Conservation (phyloP, 2,797 vertebrate species). For the Acropternis orthonyx region DNA sequence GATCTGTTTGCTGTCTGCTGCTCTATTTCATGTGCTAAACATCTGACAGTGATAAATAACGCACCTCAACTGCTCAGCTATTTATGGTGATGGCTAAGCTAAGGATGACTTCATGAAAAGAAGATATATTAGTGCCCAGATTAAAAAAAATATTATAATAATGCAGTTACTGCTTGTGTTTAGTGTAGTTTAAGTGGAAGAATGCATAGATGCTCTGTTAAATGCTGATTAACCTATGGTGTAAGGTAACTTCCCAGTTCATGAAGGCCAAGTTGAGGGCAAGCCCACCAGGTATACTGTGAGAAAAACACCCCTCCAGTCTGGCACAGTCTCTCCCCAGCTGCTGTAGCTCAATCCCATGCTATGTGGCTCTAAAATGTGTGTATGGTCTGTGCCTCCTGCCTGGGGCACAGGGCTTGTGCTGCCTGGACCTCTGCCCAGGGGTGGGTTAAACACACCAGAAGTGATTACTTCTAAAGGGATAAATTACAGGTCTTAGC, state of each 20-base stretch:
- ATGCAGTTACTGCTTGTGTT: not conserved
- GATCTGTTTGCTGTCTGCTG: not conserved
- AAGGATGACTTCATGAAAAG: not conserved
- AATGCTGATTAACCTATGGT: fast-evolving
- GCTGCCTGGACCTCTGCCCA: not conserved
- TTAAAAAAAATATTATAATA: not conserved
- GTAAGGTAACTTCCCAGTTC: not conserved
- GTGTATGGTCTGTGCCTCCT: fast-evolving
- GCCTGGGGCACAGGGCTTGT: fast-evolving
- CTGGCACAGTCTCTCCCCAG: not conserved
- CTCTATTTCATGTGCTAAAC: not conserved
- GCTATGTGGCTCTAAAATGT: not conserved
- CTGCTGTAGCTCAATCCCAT: not conserved
- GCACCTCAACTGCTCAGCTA: not conserved
- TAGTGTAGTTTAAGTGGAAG: not conserved
- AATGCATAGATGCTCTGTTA: not conserved
- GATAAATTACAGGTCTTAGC: not conserved
- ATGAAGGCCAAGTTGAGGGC: not conserved
- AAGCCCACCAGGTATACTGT: not conserved
- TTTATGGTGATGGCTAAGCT: not conserved
- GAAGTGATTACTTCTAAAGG: not conserved
- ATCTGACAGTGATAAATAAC: not conserved
- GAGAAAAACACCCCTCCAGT: not conserved
- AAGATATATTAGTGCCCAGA: not conserved
- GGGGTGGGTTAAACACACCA: not conserved